Conservation (phyloP, 2,797 vertebrate genomes). For the Brotula barbata region DNA sequence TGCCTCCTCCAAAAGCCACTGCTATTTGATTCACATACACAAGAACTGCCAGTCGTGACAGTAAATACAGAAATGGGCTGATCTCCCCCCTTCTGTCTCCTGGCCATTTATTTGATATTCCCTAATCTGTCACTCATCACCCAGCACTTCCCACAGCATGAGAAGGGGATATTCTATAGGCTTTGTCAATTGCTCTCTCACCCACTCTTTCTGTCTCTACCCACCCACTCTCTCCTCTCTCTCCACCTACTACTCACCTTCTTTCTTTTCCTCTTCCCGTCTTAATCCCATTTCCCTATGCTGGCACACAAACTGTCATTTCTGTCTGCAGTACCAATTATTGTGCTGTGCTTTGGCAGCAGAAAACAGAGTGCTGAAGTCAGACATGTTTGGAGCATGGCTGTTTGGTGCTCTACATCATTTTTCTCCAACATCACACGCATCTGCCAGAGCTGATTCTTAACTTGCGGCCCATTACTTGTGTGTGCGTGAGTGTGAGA, state of each 20-base stretch:
- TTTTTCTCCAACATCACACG: slow-evolving; percentile 34
- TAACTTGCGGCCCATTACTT: slow-evolving; percentile 22
- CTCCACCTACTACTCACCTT: slow-evolving; percentile 30
- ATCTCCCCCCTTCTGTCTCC: slow-evolving; percentile 23
- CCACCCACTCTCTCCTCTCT: slow-evolving; percentile 33
- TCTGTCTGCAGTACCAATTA: slow-evolving; percentile 63
- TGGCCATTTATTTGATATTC: slow-evolving; percentile 33
- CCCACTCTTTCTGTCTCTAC: slow-evolving; percentile 27
- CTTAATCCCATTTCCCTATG: slow-evolving; percentile 39
- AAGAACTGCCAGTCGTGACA: slow-evolving; percentile 14
- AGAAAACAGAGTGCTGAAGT: slow-evolving; percentile 53
- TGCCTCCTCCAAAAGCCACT: slow-evolving; percentile 10
- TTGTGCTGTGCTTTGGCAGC: slow-evolving; percentile 42
- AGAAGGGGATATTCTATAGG: slow-evolving; percentile 2
- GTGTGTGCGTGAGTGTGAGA: slow-evolving; percentile 3
- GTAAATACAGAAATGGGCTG: slow-evolving; percentile 1
- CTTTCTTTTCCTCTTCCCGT: slow-evolving; percentile 29
- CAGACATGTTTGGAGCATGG: slow-evolving; percentile 37
- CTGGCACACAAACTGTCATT: slow-evolving; percentile 49
- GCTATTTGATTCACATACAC: slow-evolving; percentile 18
- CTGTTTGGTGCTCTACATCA: slow-evolving; percentile 22
- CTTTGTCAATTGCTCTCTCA: slow-evolving; percentile 33
- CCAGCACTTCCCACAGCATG: slow-evolving; percentile 21
- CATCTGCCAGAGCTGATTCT: slow-evolving; percentile 13
- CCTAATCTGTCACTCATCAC: slow-evolving; percentile 34